These are phyloP conservation scores for Gavia stellata DNA, from an alignment of 2,113 vertebrate species.

Conservation along the genomic window DNA sequence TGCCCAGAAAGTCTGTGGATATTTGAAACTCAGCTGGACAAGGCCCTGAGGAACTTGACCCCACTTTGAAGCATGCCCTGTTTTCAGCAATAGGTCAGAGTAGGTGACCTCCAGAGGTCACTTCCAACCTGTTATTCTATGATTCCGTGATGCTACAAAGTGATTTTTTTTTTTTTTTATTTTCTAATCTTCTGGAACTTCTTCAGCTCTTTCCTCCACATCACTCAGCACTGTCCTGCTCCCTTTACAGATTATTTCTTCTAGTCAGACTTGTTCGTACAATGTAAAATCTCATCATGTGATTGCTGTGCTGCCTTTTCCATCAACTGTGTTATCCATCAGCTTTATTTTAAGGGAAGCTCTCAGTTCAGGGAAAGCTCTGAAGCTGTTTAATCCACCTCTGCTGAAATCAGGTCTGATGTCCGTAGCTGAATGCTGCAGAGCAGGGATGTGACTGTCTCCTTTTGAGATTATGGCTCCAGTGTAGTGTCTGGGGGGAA, in stretches of 20 bases:
- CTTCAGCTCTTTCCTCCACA: neutral
- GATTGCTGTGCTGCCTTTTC: neutral
- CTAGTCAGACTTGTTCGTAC: neutral
- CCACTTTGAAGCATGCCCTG: neutral
- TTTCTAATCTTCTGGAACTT: neutral
- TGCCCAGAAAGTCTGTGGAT: neutral
- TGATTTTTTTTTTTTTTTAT: neutral
- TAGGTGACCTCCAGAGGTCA: neutral
- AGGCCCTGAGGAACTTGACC: neutral
- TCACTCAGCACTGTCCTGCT: neutral
- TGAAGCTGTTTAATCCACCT: neutral
- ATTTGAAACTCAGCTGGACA: neutral
- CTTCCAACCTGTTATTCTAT: neutral
- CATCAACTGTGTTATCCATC: neutral
- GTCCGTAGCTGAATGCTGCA: neutral
- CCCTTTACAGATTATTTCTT: neutral
- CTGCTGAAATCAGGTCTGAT: neutral
- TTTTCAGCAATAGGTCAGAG: neutral
- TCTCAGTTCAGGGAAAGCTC: neutral
- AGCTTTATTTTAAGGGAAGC: neutral
- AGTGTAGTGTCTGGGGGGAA: neutral
- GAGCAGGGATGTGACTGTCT: neutral
- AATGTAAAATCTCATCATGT: neutral
- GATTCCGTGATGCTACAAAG: neutral
- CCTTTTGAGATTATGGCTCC: neutral